Base-by-base conservation (phyloP, 1,140 invertebrate genomes). In the Dryas iulia region DNA sequence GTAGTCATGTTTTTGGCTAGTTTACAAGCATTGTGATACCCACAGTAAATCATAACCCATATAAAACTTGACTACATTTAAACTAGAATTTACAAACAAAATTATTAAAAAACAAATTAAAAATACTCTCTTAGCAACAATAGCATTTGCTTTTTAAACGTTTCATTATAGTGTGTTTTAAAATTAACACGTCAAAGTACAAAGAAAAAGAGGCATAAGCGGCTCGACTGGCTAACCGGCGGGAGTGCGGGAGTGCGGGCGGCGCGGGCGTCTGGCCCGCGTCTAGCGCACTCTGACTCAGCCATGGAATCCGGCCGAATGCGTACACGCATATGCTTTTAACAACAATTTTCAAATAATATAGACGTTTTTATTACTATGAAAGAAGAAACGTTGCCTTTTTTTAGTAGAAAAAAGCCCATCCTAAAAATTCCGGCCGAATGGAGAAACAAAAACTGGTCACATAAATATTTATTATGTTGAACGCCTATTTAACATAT, bases 201-300 rank as follows among this genome's bases (percentile, higher is more conserved):
- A 72, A 69, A 69, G 67, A 60, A 71, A 76, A 73, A 70, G 47
- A 47, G 39, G 14, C 14, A 31, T 31, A 47, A 21, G 31, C 57
- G 64, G 10, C n/a, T 14, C 14, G 18, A 47, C 39, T 47, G 66
- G 68, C 69, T 74, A 72, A 76, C 72, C 63, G 71, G 68, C 69
- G 72, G 54, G 74, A 74, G 77, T 81, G 73, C 63, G 77, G 76
- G 54, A 59, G 57, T 30, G 64, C 66, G 66, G 72, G 64, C 59
- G 33, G 31, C 65, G 72, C 68, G 70, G 67, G 64, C 79, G 87
- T 90, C 87, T 90, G 84, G 71, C 60, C 70, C 76, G 67, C 81
- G 87, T 90, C 87, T 90, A 90, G 86, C 77, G 72, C 57, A 58
- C 35, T 21, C 14, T 47, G 39, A 88, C 75, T 88, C 86, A 88